phyloP scores from a whole-genome alignment of 2,113 vertebrate genomes.

The Austrofundulus limnaeus region DNA sequence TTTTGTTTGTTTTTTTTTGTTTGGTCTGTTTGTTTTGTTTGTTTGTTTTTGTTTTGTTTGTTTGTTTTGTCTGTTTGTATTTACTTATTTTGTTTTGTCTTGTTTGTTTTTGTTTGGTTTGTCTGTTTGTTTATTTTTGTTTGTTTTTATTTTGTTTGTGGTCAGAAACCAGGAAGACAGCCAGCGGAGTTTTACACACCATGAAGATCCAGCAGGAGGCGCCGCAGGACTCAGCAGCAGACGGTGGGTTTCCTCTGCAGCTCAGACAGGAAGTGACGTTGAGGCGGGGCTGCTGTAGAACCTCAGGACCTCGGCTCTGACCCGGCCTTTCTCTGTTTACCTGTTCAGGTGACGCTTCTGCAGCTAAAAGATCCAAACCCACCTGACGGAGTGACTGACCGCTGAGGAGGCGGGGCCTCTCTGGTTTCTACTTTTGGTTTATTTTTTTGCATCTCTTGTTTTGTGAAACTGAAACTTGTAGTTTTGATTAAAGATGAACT shows the following conservation, averaged over 20 bases:
- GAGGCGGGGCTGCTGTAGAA: neutral
- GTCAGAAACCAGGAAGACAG: slow-evolving; percentile 68
- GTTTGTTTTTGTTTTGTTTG: too few relatives aligned
- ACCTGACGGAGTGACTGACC: slow-evolving; percentile 3
- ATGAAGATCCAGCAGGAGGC: slow-evolving; percentile 35
- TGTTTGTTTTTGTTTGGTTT: too few relatives aligned
- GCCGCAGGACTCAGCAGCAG: neutral
- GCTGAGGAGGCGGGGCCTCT: neutral
- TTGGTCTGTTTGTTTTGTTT: too few relatives aligned
- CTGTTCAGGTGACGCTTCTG: slow-evolving; percentile 53
- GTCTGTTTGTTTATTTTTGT: too few relatives aligned
- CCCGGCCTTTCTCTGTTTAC: neutral
- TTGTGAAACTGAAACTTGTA: neutral
- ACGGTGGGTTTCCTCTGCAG: slow-evolving; percentile 12
- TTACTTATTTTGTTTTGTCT: too few relatives aligned
- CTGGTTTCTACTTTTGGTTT: neutral
- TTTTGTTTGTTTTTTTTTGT: too few relatives aligned
- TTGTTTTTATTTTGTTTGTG: slow-evolving; percentile 14
- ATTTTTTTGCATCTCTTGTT: neutral
- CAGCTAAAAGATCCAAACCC: slow-evolving; percentile 53
- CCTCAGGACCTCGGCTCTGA: too few relatives aligned
- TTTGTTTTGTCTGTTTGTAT: too few relatives aligned
- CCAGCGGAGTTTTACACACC: slow-evolving; percentile 60
- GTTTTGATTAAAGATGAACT: too few relatives aligned
- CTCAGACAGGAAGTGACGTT: too few relatives aligned